Percentiles rank a stretch among this genome's conserved stretches.
Evolutionary conservation across 92 coral and sea anemone species (phyloP).

Genomic region (Zoanthus sansibaricus): DNA sequence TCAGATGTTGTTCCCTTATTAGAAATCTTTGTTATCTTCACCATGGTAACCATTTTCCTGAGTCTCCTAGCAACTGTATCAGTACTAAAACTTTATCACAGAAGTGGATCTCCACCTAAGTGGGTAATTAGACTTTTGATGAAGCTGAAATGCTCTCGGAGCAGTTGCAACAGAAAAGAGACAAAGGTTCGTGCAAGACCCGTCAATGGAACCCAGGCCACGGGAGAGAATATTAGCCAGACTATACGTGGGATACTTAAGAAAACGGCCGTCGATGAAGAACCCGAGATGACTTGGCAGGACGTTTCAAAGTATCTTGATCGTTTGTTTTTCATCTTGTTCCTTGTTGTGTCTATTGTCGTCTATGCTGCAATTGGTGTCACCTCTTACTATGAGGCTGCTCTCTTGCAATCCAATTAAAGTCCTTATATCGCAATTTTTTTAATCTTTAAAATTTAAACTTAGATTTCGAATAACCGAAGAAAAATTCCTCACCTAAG

Average conservation of each 20-base stretch:
- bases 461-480: too few species aligned
- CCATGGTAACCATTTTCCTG: constrained; percentile 71
- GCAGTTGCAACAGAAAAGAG: not conserved
- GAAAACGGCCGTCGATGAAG: not conserved
- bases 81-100: constrained; percentile 55
- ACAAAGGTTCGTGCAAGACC: not conserved
- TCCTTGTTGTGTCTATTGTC: not conserved
- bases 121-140: not conserved
- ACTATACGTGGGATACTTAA: not conserved
- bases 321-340: constrained; percentile 13
- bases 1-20: constrained; percentile 78
- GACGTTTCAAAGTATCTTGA: constrained; percentile 6
- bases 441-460: too few species aligned
- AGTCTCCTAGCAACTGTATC: constrained; percentile 73
- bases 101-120: constrained; percentile 17
- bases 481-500: too few species aligned
- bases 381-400: not conserved
- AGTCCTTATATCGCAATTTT: too few species aligned
- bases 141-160: not conserved
- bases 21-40: constrained; percentile 70
- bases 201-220: not conserved
- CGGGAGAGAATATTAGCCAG: not conserved
- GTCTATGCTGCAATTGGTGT: constrained; percentile 9
- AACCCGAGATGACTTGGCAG: constrained; percentile 5
- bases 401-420: not conserved